These are phyloP conservation scores for Ptilorrhoa leucosticta DNA, from an alignment of 2,113 vertebrate genomes.

Conservation along the genomic window DNA sequence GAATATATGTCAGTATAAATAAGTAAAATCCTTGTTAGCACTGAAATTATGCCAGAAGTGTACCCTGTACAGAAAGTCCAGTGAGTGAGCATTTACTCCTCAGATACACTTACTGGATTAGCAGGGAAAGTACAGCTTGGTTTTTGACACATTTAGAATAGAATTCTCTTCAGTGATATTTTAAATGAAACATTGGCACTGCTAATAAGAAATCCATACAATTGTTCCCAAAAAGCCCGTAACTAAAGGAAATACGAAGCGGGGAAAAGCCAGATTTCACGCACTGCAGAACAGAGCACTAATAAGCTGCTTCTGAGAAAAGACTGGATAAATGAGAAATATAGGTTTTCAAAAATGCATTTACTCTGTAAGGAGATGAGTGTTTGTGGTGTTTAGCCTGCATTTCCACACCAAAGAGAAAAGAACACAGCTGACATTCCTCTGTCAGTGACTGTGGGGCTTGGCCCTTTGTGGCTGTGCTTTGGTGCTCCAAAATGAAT, in stretches of 20 bases:
- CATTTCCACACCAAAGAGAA: not conserved
- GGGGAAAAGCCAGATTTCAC: not conserved
- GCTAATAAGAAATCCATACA: not conserved
- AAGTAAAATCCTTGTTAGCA: constrained; percentile 31
- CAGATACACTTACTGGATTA: not conserved
- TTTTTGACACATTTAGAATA: not conserved
- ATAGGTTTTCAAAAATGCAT: not conserved
- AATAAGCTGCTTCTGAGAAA: not conserved
- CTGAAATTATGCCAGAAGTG: not conserved
- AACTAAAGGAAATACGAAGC: not conserved
- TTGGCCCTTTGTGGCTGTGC: not conserved
- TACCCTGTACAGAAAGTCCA: not conserved
- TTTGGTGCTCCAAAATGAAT: not conserved
- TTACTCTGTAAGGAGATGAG: not conserved
- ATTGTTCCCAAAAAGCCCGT: not conserved
- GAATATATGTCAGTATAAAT: constrained; percentile 2
- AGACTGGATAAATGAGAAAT: not conserved
- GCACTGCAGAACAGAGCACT: not conserved
- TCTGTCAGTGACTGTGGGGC: not conserved
- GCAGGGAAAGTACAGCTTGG: not conserved
- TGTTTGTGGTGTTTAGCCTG: not conserved
- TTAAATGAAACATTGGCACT: not conserved
- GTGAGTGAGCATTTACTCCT: constrained; percentile 37
- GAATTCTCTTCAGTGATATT: constrained; percentile 10
- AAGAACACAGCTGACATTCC: not conserved